Conservation (phyloP, 92 coral and sea anemone genomes). For the Siderastrea siderea region DNA sequence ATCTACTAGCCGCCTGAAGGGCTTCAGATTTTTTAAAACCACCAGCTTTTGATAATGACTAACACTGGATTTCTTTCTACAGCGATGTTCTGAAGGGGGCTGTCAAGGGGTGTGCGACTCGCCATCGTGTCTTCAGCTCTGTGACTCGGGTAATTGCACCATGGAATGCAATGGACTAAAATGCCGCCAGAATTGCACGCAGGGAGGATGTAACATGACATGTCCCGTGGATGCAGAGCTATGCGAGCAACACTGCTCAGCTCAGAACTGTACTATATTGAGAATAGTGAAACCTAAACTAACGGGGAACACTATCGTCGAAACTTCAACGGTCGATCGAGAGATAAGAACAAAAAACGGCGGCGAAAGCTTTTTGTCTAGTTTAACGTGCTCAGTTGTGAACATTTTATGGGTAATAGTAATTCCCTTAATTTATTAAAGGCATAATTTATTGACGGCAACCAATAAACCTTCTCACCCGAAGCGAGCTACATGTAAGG, state of each 20-base stretch:
- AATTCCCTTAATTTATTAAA: not conserved
- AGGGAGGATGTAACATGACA: slow-evolving; percentile 30
- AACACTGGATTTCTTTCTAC: not conserved
- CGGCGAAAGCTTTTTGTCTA: not conserved
- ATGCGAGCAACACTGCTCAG: slow-evolving; percentile 33
- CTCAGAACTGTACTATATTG: slow-evolving; percentile 7
- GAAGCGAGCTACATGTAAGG: too few relatives aligned
- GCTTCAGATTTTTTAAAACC: too few relatives aligned
- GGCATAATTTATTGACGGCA: too few relatives aligned
- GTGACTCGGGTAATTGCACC: slow-evolving; percentile 33
- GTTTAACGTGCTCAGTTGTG: not conserved
- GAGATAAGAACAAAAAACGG: slow-evolving; percentile 13
- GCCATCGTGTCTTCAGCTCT: slow-evolving; percentile 27
- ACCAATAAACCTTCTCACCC: not conserved
- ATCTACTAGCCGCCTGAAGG: too few relatives aligned
- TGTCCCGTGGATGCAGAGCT: slow-evolving; percentile 13
- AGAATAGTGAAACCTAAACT: not conserved
- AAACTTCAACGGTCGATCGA: not conserved
- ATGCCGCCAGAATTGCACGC: slow-evolving; percentile 48
- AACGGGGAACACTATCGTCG: not conserved
- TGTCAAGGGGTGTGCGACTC: slow-evolving; percentile 26
- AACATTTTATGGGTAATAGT: not conserved
- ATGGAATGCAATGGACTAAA: slow-evolving; percentile 33
- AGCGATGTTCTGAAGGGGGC: slow-evolving; percentile 44
- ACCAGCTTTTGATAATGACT: not conserved